Percentiles rank a stretch among this genome's conserved stretches.
phyloP scores from a whole-genome alignment of 1,140 invertebrate genomes.

The Parasteatoda tepidariorum region DNA sequence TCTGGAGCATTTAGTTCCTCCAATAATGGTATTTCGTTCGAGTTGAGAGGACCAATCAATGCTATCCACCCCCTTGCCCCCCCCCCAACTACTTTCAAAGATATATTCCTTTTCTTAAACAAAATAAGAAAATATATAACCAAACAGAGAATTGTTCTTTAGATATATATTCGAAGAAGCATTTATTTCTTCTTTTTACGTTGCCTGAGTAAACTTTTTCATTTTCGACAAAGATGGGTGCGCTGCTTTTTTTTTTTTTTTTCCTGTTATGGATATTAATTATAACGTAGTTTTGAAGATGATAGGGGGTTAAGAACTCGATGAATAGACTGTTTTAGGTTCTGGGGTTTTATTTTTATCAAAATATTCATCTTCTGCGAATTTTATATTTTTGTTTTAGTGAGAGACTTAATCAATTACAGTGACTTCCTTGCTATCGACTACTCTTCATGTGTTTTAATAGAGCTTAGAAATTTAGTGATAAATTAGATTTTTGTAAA shows the following conservation, averaged over 20 bases:
- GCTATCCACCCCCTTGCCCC: slow-evolving; percentile 11
- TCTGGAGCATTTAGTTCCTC: slow-evolving; percentile 51
- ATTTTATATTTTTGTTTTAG: too few relatives aligned
- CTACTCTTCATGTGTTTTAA: too few relatives aligned
- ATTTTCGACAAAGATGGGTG: neutral
- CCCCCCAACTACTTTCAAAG: neutral
- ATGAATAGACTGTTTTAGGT: too few relatives aligned
- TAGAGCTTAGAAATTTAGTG: too few relatives aligned
- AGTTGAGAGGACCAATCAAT: slow-evolving; percentile 33
- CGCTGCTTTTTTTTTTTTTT: neutral
- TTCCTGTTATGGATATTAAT: too few relatives aligned
- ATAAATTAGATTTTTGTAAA: too few relatives aligned
- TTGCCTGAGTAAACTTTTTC: neutral
- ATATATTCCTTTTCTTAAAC: neutral
- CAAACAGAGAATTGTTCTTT: neutral
- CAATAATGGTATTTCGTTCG: slow-evolving; percentile 58
- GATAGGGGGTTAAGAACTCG: too few relatives aligned
- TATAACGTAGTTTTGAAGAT: neutral
- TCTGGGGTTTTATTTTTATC: too few relatives aligned
- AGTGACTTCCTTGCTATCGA: too few relatives aligned
- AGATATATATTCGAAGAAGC: neutral
- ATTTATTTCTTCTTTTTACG: neutral
- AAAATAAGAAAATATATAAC: slow-evolving; percentile 37
- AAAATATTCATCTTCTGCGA: too few relatives aligned
- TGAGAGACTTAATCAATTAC: too few relatives aligned